Conservation (phyloP, 2,888 invertebrate genomes). For the Hoplodrina blanda region DNA sequence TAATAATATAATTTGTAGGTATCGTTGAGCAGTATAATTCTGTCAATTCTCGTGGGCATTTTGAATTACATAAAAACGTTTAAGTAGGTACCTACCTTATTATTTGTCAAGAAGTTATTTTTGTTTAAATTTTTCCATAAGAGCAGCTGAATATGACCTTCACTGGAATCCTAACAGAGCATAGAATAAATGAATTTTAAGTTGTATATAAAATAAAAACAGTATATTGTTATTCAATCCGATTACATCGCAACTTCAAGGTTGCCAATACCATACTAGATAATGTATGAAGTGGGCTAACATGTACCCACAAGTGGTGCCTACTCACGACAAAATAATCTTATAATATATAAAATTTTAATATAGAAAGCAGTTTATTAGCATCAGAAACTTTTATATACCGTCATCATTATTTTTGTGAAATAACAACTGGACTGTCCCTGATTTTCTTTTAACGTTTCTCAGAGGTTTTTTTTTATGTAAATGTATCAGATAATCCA, state of each 20-base stretch:
- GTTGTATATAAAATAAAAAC: slow-evolving; percentile 48
- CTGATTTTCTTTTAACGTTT: not conserved
- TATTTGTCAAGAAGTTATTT: slow-evolving; percentile 26
- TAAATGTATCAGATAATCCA: not conserved
- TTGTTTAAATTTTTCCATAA: slow-evolving; percentile 41
- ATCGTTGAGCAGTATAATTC: not conserved
- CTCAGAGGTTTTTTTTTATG: slow-evolving; percentile 2
- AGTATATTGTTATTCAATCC: slow-evolving; percentile 58
- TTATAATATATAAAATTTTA: slow-evolving; percentile 19
- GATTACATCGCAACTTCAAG: slow-evolving; percentile 58
- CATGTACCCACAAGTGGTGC: slow-evolving; percentile 7
- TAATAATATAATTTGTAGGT: not conserved
- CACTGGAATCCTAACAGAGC: slow-evolving; percentile 37
- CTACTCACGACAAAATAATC: not conserved
- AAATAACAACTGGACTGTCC: slow-evolving; percentile 11
- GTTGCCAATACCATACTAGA: slow-evolving; percentile 51
- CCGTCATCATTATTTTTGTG: slow-evolving; percentile 3
- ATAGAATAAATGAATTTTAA: slow-evolving; percentile 60
- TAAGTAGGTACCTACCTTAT: not conserved
- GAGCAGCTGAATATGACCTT: slow-evolving; percentile 50
- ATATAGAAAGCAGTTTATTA: slow-evolving; percentile 23
- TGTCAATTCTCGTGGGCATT: not conserved
- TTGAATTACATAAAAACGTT: slow-evolving; percentile 4
- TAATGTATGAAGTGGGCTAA: slow-evolving; percentile 53
- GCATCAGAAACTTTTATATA: not conserved